Conservation (phyloP, 2,888 invertebrate species). For the Philereme vetulata region DNA sequence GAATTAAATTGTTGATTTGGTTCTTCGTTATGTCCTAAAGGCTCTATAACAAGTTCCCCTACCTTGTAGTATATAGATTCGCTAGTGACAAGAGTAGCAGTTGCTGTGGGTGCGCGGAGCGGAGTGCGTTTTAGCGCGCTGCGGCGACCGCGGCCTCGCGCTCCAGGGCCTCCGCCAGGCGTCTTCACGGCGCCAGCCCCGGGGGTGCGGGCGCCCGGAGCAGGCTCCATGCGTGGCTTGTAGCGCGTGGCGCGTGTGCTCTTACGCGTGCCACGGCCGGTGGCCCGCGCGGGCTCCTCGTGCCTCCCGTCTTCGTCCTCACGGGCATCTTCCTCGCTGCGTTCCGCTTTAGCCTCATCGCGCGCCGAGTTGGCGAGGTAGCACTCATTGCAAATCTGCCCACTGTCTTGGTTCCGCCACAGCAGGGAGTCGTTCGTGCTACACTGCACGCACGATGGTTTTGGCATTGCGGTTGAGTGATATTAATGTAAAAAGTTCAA, state of each 20-base stretch:
- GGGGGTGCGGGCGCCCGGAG: slow-evolving; percentile 88
- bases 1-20: no score
- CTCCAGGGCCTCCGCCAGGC: slow-evolving; percentile 86
- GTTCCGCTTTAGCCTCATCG: slow-evolving; percentile 55
- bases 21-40: no score
- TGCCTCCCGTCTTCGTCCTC: slow-evolving; percentile 55
- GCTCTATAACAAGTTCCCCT: not conserved
- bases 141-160: slow-evolving; percentile 90
- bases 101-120: slow-evolving; percentile 90
- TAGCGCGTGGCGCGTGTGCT: slow-evolving; percentile 85
- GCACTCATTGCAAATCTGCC: slow-evolving; percentile 91
- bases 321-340: slow-evolving; percentile 60
- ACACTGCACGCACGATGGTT: slow-evolving; percentile 88
- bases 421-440: slow-evolving; percentile 87
- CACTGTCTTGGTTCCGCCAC: slow-evolving; percentile 90
- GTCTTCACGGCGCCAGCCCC: slow-evolving; percentile 84
- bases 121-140: slow-evolving; percentile 91
- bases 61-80: slow-evolving; percentile 86
- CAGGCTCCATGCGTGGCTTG: slow-evolving; percentile 69
- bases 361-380: slow-evolving; percentile 75
- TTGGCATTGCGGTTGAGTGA: slow-evolving; percentile 67
- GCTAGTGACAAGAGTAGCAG: slow-evolving; percentile 92
- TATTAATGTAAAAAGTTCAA: no score
- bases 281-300: slow-evolving; percentile 69
- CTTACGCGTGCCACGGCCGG: slow-evolving; percentile 81